A percentile compares a stretch with the other conserved stretches of the same genome.
Evolutionary conservation across 2,888 invertebrate species (phyloP).

Genomic region (Eristalinus aeneus): DNA sequence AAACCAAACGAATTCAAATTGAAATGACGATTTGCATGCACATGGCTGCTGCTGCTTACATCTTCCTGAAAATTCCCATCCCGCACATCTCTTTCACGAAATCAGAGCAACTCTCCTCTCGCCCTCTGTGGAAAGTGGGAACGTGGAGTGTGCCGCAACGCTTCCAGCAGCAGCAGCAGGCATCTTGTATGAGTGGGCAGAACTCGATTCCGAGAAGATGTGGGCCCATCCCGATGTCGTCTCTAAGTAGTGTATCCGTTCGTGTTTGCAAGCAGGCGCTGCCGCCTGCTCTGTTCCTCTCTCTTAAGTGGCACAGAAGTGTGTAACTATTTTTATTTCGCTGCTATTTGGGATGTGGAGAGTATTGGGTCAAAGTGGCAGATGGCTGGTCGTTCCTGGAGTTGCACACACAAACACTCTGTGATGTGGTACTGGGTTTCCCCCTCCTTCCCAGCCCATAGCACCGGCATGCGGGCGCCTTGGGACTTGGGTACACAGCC

Average conservation of each 20-base stretch:
- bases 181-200: slow-evolving; percentile 32
- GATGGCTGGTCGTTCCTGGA: slow-evolving; percentile 47
- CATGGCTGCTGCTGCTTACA: slow-evolving; percentile 13
- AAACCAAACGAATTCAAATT: slow-evolving; percentile 49
- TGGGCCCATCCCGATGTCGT: slow-evolving; percentile 27
- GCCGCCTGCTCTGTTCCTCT: not conserved
- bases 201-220: slow-evolving; percentile 60
- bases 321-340: slow-evolving; percentile 62
- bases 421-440: slow-evolving; percentile 33
- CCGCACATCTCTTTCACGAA: slow-evolving; percentile 40
- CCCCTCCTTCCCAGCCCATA: not conserved
- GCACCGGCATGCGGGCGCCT: slow-evolving; percentile 38
- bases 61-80: slow-evolving; percentile 51
- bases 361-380: slow-evolving; percentile 69
- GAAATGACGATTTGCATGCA: slow-evolving; percentile 56
- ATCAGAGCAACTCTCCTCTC: slow-evolving; percentile 37
- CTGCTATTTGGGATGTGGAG: slow-evolving; percentile 55
- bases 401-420: slow-evolving; percentile 8
- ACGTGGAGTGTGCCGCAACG: not conserved
- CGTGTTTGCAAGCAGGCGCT: slow-evolving; percentile 37
- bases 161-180: slow-evolving; percentile 6
- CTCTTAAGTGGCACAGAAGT: slow-evolving; percentile 53
- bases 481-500: not conserved
- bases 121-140: not conserved
- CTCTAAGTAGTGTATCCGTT: slow-evolving; percentile 27